Base-by-base conservation (phyloP, 2,113 vertebrate genomes). In the Istiophorus platypterus region DNA sequence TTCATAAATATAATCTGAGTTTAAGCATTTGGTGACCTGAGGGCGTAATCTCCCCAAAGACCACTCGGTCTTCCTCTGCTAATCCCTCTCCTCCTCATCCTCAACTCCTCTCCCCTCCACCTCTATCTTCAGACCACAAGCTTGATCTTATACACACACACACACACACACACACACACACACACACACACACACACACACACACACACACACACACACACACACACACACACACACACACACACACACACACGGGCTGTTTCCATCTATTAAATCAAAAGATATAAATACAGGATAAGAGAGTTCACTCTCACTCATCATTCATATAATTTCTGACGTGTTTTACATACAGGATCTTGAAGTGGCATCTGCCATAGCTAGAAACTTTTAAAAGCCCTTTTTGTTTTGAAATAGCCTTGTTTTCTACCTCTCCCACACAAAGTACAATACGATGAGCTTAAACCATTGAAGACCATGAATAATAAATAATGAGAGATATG, bases 1-100 rank as follows among this genome's bases (percentile, higher is more conserved):
- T 90, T 90, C 75, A 88, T 62, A 82, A 89, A 92, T 79, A 77
- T 93, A 93, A 93, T 92, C 86, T 83, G 72, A 82, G 70, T 89
- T 86, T 78, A 89, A 92, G 86, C 76, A 67, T 77, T 86, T 47
- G 63, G 67, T 84, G 76, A 88, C 61, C 88, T 69, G 47, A 76
- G 34, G 31, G 62, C 68, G 68, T 91, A 91, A 94, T 93, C 92
- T 89, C 85, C 80, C 49, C 59, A 88, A 81, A 93, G 76, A 86
- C 75, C 37, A 62, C 76, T 62, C 26, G 63, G 79, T 85, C 80
- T 74, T 86, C 78, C 68, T 80, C 47, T 52, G 18, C 34, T 88
- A 89, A 92, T 89, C 85, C 15, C 0, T 80, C 70, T 77, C 72
- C 52, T 87, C 68, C 70, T 72, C 76, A 64, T 74, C 74, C 49